phyloP scores from a whole-genome alignment of 2,888 invertebrate species.

The Gastrophysa polygoni region DNA sequence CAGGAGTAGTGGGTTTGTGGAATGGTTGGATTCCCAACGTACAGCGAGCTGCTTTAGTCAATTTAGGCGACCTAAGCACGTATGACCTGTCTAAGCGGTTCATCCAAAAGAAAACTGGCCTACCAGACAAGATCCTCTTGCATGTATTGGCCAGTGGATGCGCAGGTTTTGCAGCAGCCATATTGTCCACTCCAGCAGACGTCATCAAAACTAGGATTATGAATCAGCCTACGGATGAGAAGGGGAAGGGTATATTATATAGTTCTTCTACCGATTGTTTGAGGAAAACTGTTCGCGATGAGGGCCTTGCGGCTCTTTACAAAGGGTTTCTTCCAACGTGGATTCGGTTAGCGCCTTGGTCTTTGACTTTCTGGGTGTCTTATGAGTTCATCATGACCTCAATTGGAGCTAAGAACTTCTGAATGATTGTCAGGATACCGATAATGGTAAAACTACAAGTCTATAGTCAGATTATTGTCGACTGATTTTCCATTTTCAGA shows the following conservation, averaged over 20 bases:
- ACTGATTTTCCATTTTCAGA: neutral
- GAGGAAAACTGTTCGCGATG: constrained; percentile 80
- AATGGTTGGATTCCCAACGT: constrained; percentile 85
- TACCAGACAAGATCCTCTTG: constrained; percentile 76
- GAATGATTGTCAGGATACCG: neutral
- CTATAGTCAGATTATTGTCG: neutral
- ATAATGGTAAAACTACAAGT: neutral
- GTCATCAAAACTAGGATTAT: constrained; percentile 93
- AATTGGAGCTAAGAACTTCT: constrained; percentile 58
- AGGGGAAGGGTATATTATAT: constrained; percentile 72
- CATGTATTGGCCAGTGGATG: constrained; percentile 78
- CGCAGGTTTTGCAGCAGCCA: constrained; percentile 86
- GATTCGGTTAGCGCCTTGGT: constrained; percentile 95
- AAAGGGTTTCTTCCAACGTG: constrained; percentile 93
- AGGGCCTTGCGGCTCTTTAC: constrained; percentile 85
- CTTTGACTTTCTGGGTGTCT: constrained; percentile 90
- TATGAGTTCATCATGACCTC: constrained; percentile 81
- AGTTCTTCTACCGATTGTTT: constrained; percentile 86
- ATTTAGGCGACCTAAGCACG: constrained; percentile 84
- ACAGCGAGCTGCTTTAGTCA: constrained; percentile 78
- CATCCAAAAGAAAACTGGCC: constrained; percentile 65
- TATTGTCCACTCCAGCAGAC: constrained; percentile 89
- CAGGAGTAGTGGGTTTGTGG: constrained; percentile 86
- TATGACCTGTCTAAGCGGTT: constrained; percentile 86
- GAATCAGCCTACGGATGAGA: constrained; percentile 82